These are phyloP conservation scores for Phlogophora meticulosa DNA, from an alignment of 2,888 invertebrate genomes.

Conservation along the genomic window DNA sequence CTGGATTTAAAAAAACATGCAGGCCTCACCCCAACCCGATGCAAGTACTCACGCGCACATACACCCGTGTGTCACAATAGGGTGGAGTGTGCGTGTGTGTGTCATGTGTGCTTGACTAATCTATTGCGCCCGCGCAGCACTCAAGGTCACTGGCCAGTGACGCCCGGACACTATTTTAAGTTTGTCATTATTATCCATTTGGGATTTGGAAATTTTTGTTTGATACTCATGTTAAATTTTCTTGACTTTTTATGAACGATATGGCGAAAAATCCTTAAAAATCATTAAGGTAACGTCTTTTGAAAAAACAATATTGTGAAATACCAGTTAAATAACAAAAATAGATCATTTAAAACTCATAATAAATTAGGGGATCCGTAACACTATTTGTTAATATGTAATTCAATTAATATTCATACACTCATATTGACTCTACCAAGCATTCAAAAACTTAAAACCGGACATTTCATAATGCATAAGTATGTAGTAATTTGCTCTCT, in stretches of 20 bases:
- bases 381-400: too few relatives aligned
- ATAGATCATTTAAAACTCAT: neutral
- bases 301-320: neutral
- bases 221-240: constrained; percentile 12
- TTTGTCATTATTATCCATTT: constrained; percentile 75
- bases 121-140: constrained; percentile 82
- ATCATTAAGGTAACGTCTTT: neutral
- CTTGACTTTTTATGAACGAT: neutral
- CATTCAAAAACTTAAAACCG: too few relatives aligned
- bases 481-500: neutral
- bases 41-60: constrained; percentile 59
- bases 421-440: too few relatives aligned
- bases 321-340: neutral
- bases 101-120: constrained; percentile 76
- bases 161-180: constrained; percentile 82
- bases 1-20: constrained; percentile 56
- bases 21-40: constrained; percentile 66
- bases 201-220: constrained; percentile 52
- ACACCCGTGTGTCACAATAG: constrained; percentile 58
- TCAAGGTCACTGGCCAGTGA: constrained; percentile 88
- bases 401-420: too few relatives aligned
- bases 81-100: constrained; percentile 64
- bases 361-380: too few relatives aligned
- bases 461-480: too few relatives aligned
- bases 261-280: neutral